Evolutionary conservation across 2,888 invertebrate species (phyloP).

Genomic region (Choristoneura rosaceana): DNA sequence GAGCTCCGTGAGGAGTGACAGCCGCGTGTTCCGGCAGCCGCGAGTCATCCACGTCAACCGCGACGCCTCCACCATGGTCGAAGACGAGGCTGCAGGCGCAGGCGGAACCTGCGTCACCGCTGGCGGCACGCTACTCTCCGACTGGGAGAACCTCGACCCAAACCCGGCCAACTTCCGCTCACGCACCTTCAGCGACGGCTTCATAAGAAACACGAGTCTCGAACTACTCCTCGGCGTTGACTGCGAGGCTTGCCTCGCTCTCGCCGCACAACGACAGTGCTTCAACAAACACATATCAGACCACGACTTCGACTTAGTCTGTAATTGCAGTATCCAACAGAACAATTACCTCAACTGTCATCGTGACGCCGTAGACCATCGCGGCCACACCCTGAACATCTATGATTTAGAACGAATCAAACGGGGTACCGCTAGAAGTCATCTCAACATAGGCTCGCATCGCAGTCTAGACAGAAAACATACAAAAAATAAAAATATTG

Average conservation of each 20-base stretch:
- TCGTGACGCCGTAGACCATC: slow-evolving; percentile 66
- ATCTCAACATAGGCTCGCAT: slow-evolving; percentile 70
- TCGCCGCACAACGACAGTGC: slow-evolving; percentile 76
- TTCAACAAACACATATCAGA: slow-evolving; percentile 73
- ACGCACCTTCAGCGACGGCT: slow-evolving; percentile 82
- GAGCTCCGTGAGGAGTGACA: slow-evolving; percentile 78
- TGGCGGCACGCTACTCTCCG: slow-evolving; percentile 48
- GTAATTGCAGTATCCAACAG: slow-evolving; percentile 79
- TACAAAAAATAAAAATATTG: slow-evolving; percentile 77
- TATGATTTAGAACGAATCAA: slow-evolving; percentile 80
- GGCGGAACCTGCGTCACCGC: slow-evolving; percentile 50
- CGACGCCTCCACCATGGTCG: slow-evolving; percentile 82
- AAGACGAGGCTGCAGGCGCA: slow-evolving; percentile 61
- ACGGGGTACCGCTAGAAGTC: slow-evolving; percentile 70
- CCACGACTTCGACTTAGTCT: slow-evolving; percentile 77
- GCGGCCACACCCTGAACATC: slow-evolving; percentile 77
- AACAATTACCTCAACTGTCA: slow-evolving; percentile 76
- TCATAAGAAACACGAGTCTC: slow-evolving; percentile 80
- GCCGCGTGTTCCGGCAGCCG: slow-evolving; percentile 75
- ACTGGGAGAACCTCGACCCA: slow-evolving; percentile 66
- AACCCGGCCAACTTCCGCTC: slow-evolving; percentile 76
- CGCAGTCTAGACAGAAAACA: slow-evolving; percentile 81
- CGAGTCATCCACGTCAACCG: slow-evolving; percentile 82
- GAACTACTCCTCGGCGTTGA: slow-evolving; percentile 82
- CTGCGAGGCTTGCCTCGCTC: slow-evolving; percentile 80